A percentile compares a stretch with the other conserved stretches of the same genome.
Conservation (phyloP, 30 jellyfish, hydroid and myxozoan genomes). For the Nemopilema nomurai region DNA sequence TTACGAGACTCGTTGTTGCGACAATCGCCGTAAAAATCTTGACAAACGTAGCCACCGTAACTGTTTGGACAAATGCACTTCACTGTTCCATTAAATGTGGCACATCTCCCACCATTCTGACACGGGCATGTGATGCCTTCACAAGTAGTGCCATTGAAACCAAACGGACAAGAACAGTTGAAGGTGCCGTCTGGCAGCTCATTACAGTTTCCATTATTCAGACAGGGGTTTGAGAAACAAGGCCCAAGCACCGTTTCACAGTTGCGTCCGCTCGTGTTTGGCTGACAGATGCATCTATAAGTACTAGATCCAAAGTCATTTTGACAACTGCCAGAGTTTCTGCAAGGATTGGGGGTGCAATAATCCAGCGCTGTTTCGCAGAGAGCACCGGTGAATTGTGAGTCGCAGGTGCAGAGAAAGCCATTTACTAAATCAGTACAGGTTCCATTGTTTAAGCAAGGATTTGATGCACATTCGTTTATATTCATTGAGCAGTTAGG, state of each 20-base stretch:
- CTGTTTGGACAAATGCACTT: constrained; percentile 66
- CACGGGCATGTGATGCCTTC: constrained; percentile 70
- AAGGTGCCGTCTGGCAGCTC: constrained; percentile 25
- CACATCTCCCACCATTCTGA: constrained; percentile 73
- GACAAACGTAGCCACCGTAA: constrained; percentile 72
- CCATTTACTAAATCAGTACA: constrained; percentile 61
- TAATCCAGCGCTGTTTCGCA: constrained; percentile 61
- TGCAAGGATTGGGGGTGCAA: constrained; percentile 79
- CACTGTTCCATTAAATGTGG: constrained; percentile 7
- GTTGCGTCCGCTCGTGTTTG: constrained; percentile 64
- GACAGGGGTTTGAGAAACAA: constrained; percentile 71
- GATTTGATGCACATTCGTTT: constrained; percentile 78
- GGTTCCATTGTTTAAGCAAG: constrained; percentile 82
- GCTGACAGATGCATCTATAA: constrained; percentile 74
- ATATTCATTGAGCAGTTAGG: constrained; percentile 73
- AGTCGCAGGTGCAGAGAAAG: constrained; percentile 63
- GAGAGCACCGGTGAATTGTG: constrained; percentile 62
- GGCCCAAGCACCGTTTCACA: constrained; percentile 80
- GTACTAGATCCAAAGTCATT: constrained; percentile 45
- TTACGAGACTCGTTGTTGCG: constrained; percentile 57
- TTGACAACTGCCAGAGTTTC: constrained; percentile 56
- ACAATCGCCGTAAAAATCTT: constrained; percentile 74
- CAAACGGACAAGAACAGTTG: constrained; percentile 68
- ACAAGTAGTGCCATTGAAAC: constrained; percentile 69
- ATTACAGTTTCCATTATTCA: constrained; percentile 59